Evolutionary conservation across 2,797 vertebrate genomes (phyloP), one percentile per base, ranked within the genome.

Genomic region (Pterois miles): DNA sequence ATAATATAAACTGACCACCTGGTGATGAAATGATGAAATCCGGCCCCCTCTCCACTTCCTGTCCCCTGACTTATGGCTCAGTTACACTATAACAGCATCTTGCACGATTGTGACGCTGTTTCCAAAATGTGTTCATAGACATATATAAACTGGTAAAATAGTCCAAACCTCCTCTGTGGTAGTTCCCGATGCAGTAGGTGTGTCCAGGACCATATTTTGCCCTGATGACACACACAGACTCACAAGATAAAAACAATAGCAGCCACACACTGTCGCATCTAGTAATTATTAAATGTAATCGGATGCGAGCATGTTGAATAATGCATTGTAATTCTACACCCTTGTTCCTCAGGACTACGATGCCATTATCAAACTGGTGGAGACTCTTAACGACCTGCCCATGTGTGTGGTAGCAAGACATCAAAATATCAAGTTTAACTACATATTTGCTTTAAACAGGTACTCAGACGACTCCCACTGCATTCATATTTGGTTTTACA

Each of bases 381-480:
- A 98, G 89, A 97, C 94, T 0, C 90, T 98, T 64, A 95, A 93
- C 74, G 91, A 95, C 65, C 91, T 98, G 82, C 97, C 97, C 1
- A 96, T 95, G 89, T 97, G 96, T 63, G 38, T 92, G 3, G 89
- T 97, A 62, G 93, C 96, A 0, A 85, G 92, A 64, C 97, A 98
- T 78, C 96, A 95, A 89, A 97, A 96, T 43, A 94, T 98, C 89
- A 93, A 96, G 88, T 98, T 98, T 92, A 96, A 98, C 71, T 98
- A 97, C 70, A 96, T 97, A 70, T 98, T 98, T 75, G 97, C 97
- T 72, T 92, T 98, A n/a, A 97, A 96, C 92, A 96, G 96, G 97
- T 98, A 90, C 57, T 2, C 5, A 2, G 8, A 6, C 5, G 4
- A 1, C 5, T 31, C 29, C n/a, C 8, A 2, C 9, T 66, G 38